phyloP scores from a whole-genome alignment of 2,888 invertebrate species.

The Brachyptera putata region DNA sequence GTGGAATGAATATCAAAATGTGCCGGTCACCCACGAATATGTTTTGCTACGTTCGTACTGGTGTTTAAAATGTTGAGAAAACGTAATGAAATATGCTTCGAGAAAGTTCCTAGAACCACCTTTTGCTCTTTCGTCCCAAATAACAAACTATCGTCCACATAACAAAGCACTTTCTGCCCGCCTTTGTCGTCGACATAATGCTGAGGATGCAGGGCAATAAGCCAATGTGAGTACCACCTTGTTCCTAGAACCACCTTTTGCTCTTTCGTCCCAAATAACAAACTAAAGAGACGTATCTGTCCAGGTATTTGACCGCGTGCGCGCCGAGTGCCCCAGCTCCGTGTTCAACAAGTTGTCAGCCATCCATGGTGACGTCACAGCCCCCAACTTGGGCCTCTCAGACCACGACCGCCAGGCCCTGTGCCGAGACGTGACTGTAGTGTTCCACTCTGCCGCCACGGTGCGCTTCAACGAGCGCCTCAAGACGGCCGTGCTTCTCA shows the following conservation, averaged over 20 bases:
- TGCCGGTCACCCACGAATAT: too few relatives aligned
- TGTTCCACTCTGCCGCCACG: conserved; percentile 60
- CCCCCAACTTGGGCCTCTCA: conserved; percentile 41
- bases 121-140: too few relatives aligned
- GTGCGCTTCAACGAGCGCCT: conserved; percentile 57
- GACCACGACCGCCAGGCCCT: conserved; percentile 43
- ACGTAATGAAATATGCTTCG: too few relatives aligned
- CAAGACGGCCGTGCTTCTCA: conserved; percentile 52
- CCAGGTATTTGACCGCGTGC: conserved; percentile 46
- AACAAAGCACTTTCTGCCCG: conserved; percentile 84
- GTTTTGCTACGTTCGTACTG: too few relatives aligned
- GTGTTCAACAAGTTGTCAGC: conserved; percentile 45
- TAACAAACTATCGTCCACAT: too few relatives aligned
- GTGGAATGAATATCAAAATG: too few relatives aligned
- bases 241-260: too few relatives aligned
- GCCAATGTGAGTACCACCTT: conserved; percentile 68
- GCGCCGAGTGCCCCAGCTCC: conserved; percentile 38
- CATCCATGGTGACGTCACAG: conserved; percentile 45
- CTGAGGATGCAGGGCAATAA: conserved; percentile 71
- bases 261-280: too few relatives aligned
- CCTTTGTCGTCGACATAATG: conserved; percentile 72
- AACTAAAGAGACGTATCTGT: too few relatives aligned
- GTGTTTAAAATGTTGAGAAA: too few relatives aligned
- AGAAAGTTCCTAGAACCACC: too few relatives aligned
- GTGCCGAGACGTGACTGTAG: conserved; percentile 48